phyloP scores from a whole-genome alignment of 2,113 vertebrate genomes.

The Petrocephalus zakoni region DNA sequence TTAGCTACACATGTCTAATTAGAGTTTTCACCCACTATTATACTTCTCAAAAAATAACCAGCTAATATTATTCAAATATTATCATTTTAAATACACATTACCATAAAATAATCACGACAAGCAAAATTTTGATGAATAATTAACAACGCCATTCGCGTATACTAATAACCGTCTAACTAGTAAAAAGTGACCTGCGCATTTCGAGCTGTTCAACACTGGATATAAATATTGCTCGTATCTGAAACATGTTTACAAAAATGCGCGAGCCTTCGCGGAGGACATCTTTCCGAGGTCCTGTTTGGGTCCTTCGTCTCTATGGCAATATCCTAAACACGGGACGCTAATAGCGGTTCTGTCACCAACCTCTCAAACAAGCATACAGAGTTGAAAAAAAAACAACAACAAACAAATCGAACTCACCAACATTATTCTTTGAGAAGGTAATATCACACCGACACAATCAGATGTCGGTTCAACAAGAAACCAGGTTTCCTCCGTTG shows the following conservation, averaged over 20 bases:
- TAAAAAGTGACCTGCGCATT: background rate
- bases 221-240: background rate
- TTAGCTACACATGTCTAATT: background rate
- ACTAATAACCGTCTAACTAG: background rate
- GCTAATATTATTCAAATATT: background rate
- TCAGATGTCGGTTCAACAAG: constrained; percentile 43
- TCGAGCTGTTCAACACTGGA: background rate
- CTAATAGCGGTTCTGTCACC: background rate
- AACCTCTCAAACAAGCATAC: background rate
- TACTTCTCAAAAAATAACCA: background rate
- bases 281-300: constrained; percentile 34
- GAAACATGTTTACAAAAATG: background rate
- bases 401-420: background rate
- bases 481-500: constrained; percentile 40
- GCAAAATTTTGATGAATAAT: background rate
- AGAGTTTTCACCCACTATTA: background rate
- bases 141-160: background rate
- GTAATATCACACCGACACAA: background rate
- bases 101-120: background rate
- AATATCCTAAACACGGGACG: constrained; percentile 42
- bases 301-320: constrained; percentile 47
- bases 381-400: background rate
- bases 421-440: background rate
- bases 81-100: background rate
- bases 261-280: constrained; percentile 20